Conservation (phyloP, 2,888 invertebrate genomes). For the Phaonia tiefii region DNA sequence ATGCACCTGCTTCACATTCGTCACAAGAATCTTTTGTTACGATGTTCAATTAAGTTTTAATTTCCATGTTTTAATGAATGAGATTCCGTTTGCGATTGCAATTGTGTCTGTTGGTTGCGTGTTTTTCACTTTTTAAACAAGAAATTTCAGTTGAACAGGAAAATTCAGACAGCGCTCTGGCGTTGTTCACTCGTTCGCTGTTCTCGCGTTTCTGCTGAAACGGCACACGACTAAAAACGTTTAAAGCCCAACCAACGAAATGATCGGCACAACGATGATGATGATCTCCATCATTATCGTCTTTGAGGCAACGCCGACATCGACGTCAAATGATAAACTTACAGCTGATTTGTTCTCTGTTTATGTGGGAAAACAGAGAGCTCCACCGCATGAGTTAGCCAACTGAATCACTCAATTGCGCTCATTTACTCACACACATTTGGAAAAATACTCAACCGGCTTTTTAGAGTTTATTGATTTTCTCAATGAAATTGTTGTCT, state of each 20-base stretch:
- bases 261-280: slow-evolving; percentile 26
- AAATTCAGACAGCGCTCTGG: slow-evolving; percentile 52
- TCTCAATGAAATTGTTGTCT: slow-evolving; percentile 31
- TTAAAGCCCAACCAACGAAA: slow-evolving; percentile 47
- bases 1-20: neutral
- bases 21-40: slow-evolving; percentile 10
- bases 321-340: slow-evolving; percentile 36
- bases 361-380: slow-evolving; percentile 51
- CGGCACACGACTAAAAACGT: slow-evolving; percentile 63
- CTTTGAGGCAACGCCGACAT: slow-evolving; percentile 40
- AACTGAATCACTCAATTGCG: slow-evolving; percentile 32
- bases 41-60: neutral
- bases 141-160: neutral
- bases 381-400: slow-evolving; percentile 33
- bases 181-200: slow-evolving; percentile 70
- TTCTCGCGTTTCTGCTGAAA: slow-evolving; percentile 73
- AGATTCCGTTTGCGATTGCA: slow-evolving; percentile 1
- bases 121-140: neutral
- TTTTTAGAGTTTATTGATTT: neutral
- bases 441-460: slow-evolving; percentile 35
- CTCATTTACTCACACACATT: slow-evolving; percentile 15
- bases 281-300: slow-evolving; percentile 29
- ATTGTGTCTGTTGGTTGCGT: slow-evolving; percentile 15
- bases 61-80: neutral
- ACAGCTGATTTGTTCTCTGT: slow-evolving; percentile 65